Percentiles rank a stretch among this genome's conserved stretches.
phyloP scores from a whole-genome alignment of 2,113 vertebrate species.

The Lagopus leucura region DNA sequence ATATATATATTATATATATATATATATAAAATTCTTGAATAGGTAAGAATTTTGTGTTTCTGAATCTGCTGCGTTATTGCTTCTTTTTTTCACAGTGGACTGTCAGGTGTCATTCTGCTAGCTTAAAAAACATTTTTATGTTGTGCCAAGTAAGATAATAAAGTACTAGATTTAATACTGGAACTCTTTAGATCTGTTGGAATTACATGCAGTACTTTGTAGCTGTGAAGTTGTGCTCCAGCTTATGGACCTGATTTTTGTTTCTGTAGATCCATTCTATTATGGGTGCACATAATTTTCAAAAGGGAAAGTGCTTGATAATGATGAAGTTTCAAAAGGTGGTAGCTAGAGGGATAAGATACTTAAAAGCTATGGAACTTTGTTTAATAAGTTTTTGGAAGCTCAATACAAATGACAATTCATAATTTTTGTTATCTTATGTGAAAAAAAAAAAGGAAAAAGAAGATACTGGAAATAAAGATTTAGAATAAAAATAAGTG shows the following conservation, averaged over 20 bases:
- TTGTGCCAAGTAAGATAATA: background rate
- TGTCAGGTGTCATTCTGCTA: background rate
- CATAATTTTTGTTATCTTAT: background rate
- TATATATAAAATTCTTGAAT: too few relatives aligned
- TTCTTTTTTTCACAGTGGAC: background rate
- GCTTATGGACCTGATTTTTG: background rate
- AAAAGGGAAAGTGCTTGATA: background rate
- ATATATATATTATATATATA: too few relatives aligned
- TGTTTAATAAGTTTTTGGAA: background rate
- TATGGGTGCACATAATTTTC: background rate
- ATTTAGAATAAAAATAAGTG: background rate
- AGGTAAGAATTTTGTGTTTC: background rate
- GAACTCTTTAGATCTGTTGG: background rate
- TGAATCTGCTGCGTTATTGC: background rate
- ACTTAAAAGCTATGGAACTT: background rate
- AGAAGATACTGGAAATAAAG: background rate
- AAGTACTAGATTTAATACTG: background rate
- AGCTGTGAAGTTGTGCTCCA: background rate
- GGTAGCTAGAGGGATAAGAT: background rate
- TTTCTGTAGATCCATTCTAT: background rate
- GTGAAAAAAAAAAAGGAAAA: background rate
- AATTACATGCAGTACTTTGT: background rate
- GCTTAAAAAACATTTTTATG: background rate
- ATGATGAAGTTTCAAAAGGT: background rate
- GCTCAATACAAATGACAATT: background rate